Evolutionary conservation across 1,140 invertebrate genomes (phyloP).

Genomic region (Papilio dardanus): DNA sequence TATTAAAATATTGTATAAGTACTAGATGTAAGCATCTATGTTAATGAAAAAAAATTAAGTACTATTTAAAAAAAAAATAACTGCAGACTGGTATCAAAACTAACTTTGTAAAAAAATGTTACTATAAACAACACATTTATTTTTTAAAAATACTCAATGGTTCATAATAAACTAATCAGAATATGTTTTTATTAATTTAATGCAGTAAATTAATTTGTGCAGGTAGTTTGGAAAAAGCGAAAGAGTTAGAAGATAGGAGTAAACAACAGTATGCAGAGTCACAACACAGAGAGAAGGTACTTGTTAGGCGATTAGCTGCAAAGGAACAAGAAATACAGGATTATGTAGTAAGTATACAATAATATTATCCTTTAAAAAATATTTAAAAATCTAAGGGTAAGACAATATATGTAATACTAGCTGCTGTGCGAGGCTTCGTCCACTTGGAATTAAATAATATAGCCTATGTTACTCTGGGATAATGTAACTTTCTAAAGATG

Average conservation of each 20-base stretch:
- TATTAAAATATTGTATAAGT: slow-evolving; percentile 24
- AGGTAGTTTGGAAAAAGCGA: slow-evolving; percentile 89
- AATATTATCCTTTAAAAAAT: slow-evolving; percentile 33
- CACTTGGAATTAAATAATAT: too few species aligned
- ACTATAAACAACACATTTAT: not conserved
- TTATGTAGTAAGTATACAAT: slow-evolving; percentile 95
- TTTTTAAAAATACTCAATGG: not conserved
- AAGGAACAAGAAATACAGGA: slow-evolving; percentile 99
- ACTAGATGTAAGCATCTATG: slow-evolving; percentile 4
- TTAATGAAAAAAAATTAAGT: not conserved
- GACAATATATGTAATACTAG: too few species aligned
- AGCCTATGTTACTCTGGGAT: too few species aligned
- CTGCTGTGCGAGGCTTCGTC: too few species aligned
- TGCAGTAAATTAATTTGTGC: slow-evolving; percentile 61
- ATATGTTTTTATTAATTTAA: not conserved
- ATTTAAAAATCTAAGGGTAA: too few species aligned
- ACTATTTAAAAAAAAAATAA: not conserved
- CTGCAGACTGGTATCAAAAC: not conserved
- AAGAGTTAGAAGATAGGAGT: slow-evolving; percentile 91
- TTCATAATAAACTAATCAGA: not conserved
- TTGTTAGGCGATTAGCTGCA: slow-evolving; percentile 94
- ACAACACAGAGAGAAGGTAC: slow-evolving; percentile 94
- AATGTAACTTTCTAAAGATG: too few species aligned
- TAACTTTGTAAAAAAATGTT: slow-evolving; percentile 5
- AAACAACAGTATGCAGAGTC: slow-evolving; percentile 92